These are phyloP conservation scores for Bellardia pandia DNA, from an alignment of 2,888 invertebrate species.

Conservation along the genomic window DNA sequence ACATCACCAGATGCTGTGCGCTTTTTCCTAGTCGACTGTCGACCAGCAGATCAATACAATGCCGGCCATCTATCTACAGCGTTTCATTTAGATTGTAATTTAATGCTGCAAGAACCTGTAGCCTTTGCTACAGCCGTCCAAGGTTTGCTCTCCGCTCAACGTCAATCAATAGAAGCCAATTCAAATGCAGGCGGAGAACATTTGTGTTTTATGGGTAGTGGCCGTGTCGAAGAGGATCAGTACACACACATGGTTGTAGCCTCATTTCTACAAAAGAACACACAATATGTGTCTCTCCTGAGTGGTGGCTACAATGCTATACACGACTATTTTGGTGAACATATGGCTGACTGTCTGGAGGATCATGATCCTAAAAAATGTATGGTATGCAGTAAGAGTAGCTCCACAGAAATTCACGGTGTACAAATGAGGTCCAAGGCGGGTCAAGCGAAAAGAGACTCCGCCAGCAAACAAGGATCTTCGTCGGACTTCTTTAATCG, in stretches of 20 bases:
- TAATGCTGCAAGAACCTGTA: slow-evolving; percentile 98
- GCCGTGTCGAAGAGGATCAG: slow-evolving; percentile 96
- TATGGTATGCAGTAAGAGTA: slow-evolving; percentile 89
- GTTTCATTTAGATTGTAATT: slow-evolving; percentile 98
- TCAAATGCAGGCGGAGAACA: slow-evolving; percentile 95
- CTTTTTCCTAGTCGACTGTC: slow-evolving; percentile 98
- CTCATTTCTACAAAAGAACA: slow-evolving; percentile 96
- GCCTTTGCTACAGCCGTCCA: slow-evolving; percentile 97
- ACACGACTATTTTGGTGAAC: slow-evolving; percentile 92
- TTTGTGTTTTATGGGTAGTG: slow-evolving; percentile 96
- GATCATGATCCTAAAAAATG: slow-evolving; percentile 93
- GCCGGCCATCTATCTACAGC: slow-evolving; percentile 98
- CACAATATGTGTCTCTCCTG: slow-evolving; percentile 95
- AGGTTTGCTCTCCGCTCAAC: slow-evolving; percentile 93
- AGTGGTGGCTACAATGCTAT: slow-evolving; percentile 95
- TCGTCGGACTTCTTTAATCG: slow-evolving; percentile 90
- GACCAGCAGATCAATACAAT: slow-evolving; percentile 98
- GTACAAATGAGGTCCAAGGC: slow-evolving; percentile 56
- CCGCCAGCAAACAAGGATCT: slow-evolving; percentile 80
- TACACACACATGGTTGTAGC: slow-evolving; percentile 99
- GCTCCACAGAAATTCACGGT: slow-evolving; percentile 62
- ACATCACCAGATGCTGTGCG: slow-evolving; percentile 88
- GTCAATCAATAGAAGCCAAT: slow-evolving; percentile 93
- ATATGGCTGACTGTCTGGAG: slow-evolving; percentile 91
- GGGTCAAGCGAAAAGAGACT: slow-evolving; percentile 67